Percentiles rank a stretch among this genome's conserved stretches.
These are phyloP conservation scores for Umimayanthus chanpuru DNA, from an alignment of 92 coral and sea anemone genomes.

Conservation along the genomic window DNA sequence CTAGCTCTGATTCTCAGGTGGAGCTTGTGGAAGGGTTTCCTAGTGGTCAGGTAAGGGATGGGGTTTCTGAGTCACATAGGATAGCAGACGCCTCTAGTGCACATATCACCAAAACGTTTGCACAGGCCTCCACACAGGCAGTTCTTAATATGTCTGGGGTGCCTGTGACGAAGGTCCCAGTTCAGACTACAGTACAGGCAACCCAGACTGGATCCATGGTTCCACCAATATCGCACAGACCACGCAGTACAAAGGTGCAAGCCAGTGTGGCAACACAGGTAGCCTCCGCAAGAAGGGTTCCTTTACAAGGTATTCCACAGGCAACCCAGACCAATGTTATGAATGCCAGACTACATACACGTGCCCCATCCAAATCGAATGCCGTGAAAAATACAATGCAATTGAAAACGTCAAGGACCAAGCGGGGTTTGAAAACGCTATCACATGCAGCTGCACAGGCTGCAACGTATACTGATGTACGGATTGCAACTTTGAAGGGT, in stretches of 20 bases:
- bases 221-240: background rate
- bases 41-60: background rate
- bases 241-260: background rate
- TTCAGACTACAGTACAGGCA: background rate
- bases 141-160: background rate
- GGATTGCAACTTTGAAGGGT: background rate
- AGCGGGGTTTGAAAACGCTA: background rate
- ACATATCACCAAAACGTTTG: background rate
- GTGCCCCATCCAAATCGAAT: background rate
- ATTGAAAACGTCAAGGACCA: background rate
- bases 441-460: background rate
- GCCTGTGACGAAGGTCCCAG: background rate
- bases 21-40: background rate
- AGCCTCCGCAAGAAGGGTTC: conserved; percentile 18
- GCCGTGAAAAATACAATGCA: background rate
- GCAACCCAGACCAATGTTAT: conserved; percentile 23
- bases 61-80: background rate
- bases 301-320: background rate
- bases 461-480: background rate
- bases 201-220: conserved; percentile 20
- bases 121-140: conserved; percentile 18
- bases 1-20: background rate
- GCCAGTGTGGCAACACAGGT: conserved; percentile 28
- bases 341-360: background rate
- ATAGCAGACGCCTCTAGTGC: background rate